Conservation (phyloP, 2,113 vertebrate genomes). For the Chlorodrepanis virens region DNA sequence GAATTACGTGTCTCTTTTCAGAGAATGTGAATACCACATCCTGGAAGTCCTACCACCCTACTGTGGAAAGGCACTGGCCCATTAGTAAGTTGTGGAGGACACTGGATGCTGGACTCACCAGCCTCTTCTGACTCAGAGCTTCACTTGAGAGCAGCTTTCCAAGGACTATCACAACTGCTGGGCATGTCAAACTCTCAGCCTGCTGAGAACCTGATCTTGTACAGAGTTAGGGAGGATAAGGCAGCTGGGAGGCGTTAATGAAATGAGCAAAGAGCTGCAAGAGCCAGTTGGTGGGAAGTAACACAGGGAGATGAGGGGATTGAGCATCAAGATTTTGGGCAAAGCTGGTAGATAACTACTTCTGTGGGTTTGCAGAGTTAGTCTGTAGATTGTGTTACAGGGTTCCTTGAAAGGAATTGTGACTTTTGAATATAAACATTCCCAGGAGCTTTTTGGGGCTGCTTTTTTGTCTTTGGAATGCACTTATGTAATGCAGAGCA, state of each 20-base stretch:
- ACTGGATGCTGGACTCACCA: not conserved
- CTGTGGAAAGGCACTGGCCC: not conserved
- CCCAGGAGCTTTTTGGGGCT: not conserved
- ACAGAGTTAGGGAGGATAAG: not conserved
- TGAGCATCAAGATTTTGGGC: not conserved
- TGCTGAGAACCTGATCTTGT: not conserved
- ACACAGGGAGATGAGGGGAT: not conserved
- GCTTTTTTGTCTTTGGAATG: not conserved
- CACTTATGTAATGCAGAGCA: fast-evolving
- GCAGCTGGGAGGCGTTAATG: not conserved
- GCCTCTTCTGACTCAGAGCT: not conserved
- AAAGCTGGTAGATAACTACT: not conserved
- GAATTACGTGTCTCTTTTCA: too few species aligned
- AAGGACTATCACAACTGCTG: not conserved
- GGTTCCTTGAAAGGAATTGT: not conserved
- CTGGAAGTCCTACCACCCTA: not conserved
- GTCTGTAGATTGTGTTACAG: not conserved
- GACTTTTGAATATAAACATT: not conserved
- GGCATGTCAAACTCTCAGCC: not conserved
- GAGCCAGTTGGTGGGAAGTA: not conserved
- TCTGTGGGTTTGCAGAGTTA: not conserved
- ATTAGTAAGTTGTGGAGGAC: not conserved
- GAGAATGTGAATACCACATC: too few species aligned
- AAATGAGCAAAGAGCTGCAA: not conserved
- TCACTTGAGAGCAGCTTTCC: not conserved